Evolutionary conservation across 2,888 invertebrate species (phyloP), one percentile per base, ranked within the genome.

Genomic region (Cosmia trapezina): DNA sequence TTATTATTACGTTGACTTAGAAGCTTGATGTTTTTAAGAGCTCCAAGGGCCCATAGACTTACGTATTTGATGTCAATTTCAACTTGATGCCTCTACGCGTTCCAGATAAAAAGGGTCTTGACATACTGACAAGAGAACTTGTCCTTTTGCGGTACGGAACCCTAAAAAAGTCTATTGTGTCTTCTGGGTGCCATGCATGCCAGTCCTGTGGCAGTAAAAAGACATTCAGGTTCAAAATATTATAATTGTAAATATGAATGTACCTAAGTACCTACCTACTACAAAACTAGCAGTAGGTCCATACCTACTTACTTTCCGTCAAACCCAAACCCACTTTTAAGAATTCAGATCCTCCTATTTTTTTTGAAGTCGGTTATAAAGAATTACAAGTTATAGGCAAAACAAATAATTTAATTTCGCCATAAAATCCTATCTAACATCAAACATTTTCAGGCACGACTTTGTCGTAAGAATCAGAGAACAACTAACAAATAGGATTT

Each of bases 401-500:
- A 53, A 65, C 22, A 54, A 54, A 59, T 45, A 51, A n/a, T 63
- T 41, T 57, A 4, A 53, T 51, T 43, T 5, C 4, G 1, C 5
- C 7, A 28, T 37, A 43, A 54, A 76, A 54, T 37, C 37, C 22
- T 64, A 6, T 61, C 37, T 28, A 11, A 59, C 22, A 12, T 59
- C 57, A 61, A 56, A 54, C 49, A 56, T 54, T 59, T 19, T 43
- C 22, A 68, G 61, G 83, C 75, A 49, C 56, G 76, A 71, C 61
- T 72, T 67, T 65, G 22, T 63, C 22, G 33, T 53, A 61, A 67
- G 62, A 59, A 77, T 81, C 64, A 57, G 57, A 76, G 61, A 60
- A 59, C 33, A n/a, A 61, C 62, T 67, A 17, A 76, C 66, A 73
- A 74, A 83, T 86, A 41, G 60, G 70, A 68, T 84, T 79, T 70